Conservation (phyloP, 2,888 invertebrate genomes). For the Artemia sinica region DNA sequence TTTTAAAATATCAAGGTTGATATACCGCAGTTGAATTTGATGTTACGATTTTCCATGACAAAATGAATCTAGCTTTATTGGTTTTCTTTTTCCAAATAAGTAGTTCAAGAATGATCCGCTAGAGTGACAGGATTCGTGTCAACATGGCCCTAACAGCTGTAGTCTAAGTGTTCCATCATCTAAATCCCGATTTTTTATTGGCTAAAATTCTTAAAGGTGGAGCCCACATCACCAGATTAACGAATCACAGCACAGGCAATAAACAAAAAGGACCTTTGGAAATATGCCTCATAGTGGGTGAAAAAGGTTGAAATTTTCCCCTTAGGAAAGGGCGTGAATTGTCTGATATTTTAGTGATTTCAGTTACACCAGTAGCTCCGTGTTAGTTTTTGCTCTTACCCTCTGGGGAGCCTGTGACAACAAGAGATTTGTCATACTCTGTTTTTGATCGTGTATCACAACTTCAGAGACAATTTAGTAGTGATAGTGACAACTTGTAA, state of each 20-base stretch:
- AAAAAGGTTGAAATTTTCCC: conserved; percentile 2
- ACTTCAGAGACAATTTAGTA: not conserved
- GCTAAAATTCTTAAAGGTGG: conserved; percentile 25
- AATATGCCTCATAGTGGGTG: conserved; percentile 15
- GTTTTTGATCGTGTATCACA: too few relatives aligned
- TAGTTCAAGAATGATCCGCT: too few relatives aligned
- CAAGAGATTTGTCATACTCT: too few relatives aligned
- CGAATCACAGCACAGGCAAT: conserved; percentile 23
- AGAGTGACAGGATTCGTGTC: conserved; percentile 20
- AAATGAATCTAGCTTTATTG: too few relatives aligned
- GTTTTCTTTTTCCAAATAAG: too few relatives aligned
- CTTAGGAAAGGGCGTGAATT: conserved; percentile 8
- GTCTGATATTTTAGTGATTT: not conserved
- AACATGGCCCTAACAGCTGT: conserved; percentile 25
- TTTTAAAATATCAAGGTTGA: too few relatives aligned
- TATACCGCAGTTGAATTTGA: too few relatives aligned
- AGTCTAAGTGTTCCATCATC: conserved; percentile 26
- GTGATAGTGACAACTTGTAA: conserved; percentile 9
- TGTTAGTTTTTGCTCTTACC: conserved; percentile 11
- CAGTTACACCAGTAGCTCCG: conserved; percentile 8
- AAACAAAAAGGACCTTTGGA: conserved; percentile 18
- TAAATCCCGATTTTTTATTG: conserved; percentile 26
- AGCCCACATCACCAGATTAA: conserved; percentile 26
- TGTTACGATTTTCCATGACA: too few relatives aligned
- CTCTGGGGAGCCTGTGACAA: not conserved